Evolutionary conservation across 2,113 vertebrate species (phyloP), one percentile per base, ranked within the genome.

Genomic region (Podarcis muralis): DNA sequence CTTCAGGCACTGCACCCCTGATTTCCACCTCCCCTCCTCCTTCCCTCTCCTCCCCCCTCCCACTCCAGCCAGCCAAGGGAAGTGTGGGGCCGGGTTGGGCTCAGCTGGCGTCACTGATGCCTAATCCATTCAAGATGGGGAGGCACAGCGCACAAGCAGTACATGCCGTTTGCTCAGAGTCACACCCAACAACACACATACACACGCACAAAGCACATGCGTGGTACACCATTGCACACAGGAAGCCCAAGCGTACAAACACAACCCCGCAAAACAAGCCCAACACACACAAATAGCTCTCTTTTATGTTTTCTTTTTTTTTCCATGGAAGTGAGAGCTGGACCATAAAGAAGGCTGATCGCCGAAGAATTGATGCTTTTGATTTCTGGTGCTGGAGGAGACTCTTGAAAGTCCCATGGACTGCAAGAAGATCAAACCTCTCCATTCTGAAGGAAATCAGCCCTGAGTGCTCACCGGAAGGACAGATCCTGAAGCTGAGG

Each of bases 41-140:
- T 18, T 11, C 81, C 35, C 3, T 37, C 84, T 43, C 75, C 6
- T 27, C 35, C 15, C 16, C 59, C 32, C 84, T 37, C 48, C 1
- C 27, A 16, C 79, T 82, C 6, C 79, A 90, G 59, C 71, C 84
- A 86, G 88, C 62, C 88, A 81, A 82, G 79, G 83, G 82, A 84
- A 84, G 76, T 48, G 88, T 86, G 88, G 88, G 88, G 88, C 88
- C 62, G 84, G 84, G 69, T 59, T 69, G 84, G 59, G 71, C 79
- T 85, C 83, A 62, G 72, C 84, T 83, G 89, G 89, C 89, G 84
- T 86, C 43, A 86, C 87, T 40, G 72, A 84, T 88, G 87, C 82
- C 87, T 88, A 88, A 88, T 88, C 87, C 87, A 88, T 88, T 88
- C 87, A 88, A 88, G 87, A 88, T 88, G 87, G 87, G 72, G 81